Percentiles rank a stretch among this genome's conserved stretches.
phyloP scores from a whole-genome alignment of 2,797 vertebrate genomes.

The Coregonus sp. region DNA sequence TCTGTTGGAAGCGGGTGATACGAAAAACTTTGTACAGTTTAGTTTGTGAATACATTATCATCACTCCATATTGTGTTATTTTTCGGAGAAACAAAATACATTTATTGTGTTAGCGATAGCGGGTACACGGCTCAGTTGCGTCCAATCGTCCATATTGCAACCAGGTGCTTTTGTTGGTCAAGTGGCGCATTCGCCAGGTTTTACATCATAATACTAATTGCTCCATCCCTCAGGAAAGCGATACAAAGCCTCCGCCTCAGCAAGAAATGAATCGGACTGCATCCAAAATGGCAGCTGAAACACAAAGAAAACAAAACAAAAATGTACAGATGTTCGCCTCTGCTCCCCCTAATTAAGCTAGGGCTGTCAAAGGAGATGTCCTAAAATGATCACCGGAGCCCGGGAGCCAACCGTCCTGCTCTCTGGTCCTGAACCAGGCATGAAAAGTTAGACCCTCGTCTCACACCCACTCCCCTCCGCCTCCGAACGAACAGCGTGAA shows the following conservation, averaged over 20 bases:
- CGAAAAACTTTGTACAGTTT: conserved; percentile 31
- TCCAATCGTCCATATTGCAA: conserved; percentile 67
- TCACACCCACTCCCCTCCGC: background rate
- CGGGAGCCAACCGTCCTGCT: background rate
- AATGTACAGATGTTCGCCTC: conserved; percentile 58
- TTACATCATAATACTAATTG: conserved; percentile 72
- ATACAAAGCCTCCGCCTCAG: conserved; percentile 47
- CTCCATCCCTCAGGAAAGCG: conserved; percentile 63
- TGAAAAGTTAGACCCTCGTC: background rate
- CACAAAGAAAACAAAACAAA: conserved; percentile 43
- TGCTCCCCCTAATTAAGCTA: conserved; percentile 50
- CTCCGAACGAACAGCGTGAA: background rate
- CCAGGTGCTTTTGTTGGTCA: conserved; percentile 74
- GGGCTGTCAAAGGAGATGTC: conserved; percentile 39
- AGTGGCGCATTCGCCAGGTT: conserved; percentile 60
- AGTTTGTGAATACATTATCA: conserved; percentile 42
- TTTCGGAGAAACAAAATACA: conserved; percentile 43
- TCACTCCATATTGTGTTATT: conserved; percentile 40
- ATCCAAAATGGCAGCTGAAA: conserved; percentile 9
- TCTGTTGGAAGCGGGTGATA: conserved; percentile 20
- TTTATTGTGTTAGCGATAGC: conserved; percentile 53
- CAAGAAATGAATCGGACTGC: conserved; percentile 50
- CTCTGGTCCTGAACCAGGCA: conserved; percentile 12
- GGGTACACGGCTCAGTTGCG: conserved; percentile 51
- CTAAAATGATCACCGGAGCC: conserved; percentile 29